A percentile compares a stretch with the other conserved stretches of the same genome.
Conservation (phyloP, 2,888 invertebrate species). For the Zaprionus obscuricornis region DNA sequence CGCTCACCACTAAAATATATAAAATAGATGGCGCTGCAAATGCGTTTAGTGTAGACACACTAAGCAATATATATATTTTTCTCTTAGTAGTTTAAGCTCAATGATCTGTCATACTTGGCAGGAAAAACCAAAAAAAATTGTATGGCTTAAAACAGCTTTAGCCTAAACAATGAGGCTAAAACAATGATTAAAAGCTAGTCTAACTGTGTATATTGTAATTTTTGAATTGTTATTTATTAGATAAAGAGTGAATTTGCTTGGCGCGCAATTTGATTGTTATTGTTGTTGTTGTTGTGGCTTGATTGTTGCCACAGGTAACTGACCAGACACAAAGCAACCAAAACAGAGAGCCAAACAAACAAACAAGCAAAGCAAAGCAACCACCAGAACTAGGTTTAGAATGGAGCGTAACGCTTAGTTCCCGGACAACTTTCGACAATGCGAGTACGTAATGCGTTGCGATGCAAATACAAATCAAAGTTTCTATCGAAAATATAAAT, state of each 20-base stretch:
- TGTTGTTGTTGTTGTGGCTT: no score
- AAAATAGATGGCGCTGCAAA: background rate
- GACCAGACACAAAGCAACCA: conserved; percentile 78
- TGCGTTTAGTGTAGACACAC: background rate
- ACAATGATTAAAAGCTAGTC: background rate
- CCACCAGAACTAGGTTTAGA: conserved; percentile 59
- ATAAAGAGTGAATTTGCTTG: conserved; percentile 45
- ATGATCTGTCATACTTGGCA: no score
- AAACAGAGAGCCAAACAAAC: conserved; percentile 77
- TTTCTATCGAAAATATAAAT: background rate
- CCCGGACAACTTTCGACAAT: conserved; percentile 68
- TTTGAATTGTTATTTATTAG: conserved; percentile 56
- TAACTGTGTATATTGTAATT: conserved; percentile 35
- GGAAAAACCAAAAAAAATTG: no score
- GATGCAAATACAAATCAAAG: conserved; percentile 3
- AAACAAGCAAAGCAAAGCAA: conserved; percentile 36
- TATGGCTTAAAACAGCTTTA: no score
- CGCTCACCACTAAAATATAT: fast-evolving
- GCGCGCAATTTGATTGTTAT: conserved; percentile 56
- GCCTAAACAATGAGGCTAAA: background rate
- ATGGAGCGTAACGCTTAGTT: conserved; percentile 72
- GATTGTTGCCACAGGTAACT: conserved; percentile 83
- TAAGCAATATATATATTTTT: no score
- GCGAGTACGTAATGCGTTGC: conserved; percentile 52
- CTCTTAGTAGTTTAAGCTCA: no score